Evolutionary conservation across 2,888 invertebrate genomes (phyloP), one percentile per base, ranked within the genome.

Genomic region (Cynaeus angustus): DNA sequence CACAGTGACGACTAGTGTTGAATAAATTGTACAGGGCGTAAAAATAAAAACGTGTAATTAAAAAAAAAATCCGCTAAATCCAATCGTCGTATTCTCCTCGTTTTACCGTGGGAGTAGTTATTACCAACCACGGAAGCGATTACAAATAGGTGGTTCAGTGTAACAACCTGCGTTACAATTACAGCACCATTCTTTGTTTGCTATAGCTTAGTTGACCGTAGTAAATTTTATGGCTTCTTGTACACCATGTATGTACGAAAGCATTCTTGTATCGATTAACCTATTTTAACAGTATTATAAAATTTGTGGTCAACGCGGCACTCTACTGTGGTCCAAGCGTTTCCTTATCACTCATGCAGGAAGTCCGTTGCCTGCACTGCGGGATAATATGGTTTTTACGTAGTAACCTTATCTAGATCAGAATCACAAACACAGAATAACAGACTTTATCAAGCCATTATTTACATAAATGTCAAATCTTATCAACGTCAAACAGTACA

Each of bases 381-480:
- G 78, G 81, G 81, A 81, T 80, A 80, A 80, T 74, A 78, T 75
- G 78, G 79, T 76, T 79, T 80, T 79, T 50, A 77, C 77, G 75
- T 76, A 78, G 75, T 74, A 58, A 64, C 52, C 71, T 75, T 80
- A 80, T 81, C 81, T 74, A 76, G 78, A 81, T 80, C 74, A 72
- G 73, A 74, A 81, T 81, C 81, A 73, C 71, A 76, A 77, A 78
- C 62, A 68, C 71, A 68, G 62, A 75, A 76, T 76, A 75, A 77
- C 66, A 65, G 43, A 33, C 58, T 72, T 77, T 76, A 75, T 75
- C 77, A 72, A 67, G 68, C 56, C 72, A 70, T 50, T 78, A 75
- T 78, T 78, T 78, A 75, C 75, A 68, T 70, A 72, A 74, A 76
- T 72, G 75, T 75, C 76, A 75, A 76, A 76, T 33, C 68, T 66